A percentile compares a stretch with the other conserved stretches of the same genome.
Evolutionary conservation across 2,888 invertebrate species (phyloP).

Genomic region (Caradrina kadenii): DNA sequence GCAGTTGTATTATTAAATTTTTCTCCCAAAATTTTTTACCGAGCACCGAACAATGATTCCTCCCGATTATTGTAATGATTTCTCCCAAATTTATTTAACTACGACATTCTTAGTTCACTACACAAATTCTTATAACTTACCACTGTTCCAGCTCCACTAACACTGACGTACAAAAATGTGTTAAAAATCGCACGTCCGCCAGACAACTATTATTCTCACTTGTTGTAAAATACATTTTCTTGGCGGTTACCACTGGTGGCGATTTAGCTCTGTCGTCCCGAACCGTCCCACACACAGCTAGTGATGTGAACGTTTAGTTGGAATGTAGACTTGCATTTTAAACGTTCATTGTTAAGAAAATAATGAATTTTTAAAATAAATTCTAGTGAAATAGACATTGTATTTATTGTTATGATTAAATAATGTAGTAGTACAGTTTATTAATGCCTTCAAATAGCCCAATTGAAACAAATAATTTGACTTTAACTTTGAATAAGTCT

Average conservation of each 20-base stretch:
- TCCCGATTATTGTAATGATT: background rate
- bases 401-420: too few relatives aligned
- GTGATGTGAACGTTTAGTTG: slow-evolving; percentile 38
- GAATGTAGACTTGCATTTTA: background rate
- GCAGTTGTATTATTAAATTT: background rate
- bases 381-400: too few relatives aligned
- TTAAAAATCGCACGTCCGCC: slow-evolving; percentile 75
- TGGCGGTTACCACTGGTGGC: slow-evolving; percentile 85
- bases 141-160: slow-evolving; percentile 8
- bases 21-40: background rate
- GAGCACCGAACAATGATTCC: too few relatives aligned
- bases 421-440: too few relatives aligned
- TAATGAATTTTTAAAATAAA: too few relatives aligned
- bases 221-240: slow-evolving; percentile 87
- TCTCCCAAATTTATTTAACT: background rate
- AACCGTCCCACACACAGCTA: slow-evolving; percentile 57
- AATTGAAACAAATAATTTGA: too few relatives aligned
- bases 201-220: slow-evolving; percentile 88
- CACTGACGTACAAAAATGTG: slow-evolving; percentile 69
- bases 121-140: slow-evolving; percentile 20
- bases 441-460: too few relatives aligned
- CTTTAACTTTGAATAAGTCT: too few relatives aligned
- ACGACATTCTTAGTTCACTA: background rate
- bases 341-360: background rate
- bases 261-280: slow-evolving; percentile 85